These are phyloP conservation scores for Passer montanus DNA, from an alignment of 2,113 vertebrate species.

Conservation along the genomic window DNA sequence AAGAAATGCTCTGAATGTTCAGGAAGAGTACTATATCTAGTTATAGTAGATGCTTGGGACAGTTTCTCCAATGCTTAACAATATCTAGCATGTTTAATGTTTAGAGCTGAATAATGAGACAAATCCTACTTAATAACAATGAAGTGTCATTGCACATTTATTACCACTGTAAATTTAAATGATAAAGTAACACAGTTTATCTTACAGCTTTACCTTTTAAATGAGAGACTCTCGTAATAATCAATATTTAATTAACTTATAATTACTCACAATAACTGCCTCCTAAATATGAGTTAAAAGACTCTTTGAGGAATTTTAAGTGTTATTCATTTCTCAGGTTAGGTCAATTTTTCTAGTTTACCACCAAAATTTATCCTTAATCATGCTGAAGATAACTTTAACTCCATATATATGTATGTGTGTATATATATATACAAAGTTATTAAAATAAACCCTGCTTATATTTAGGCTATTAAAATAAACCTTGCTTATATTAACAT, in stretches of 20 bases:
- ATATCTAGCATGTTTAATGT: constrained; percentile 38
- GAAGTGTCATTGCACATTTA: constrained; percentile 62
- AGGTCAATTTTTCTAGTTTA: constrained; percentile 46
- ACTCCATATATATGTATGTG: too few species aligned
- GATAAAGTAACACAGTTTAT: constrained; percentile 53
- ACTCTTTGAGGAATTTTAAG: constrained; percentile 47
- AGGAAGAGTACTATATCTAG: not conserved
- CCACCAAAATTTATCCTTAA: constrained; percentile 37
- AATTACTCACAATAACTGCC: constrained; percentile 61
- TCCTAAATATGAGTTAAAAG: constrained; percentile 69
- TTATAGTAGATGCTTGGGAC: not conserved
- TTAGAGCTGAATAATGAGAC: constrained; percentile 24
- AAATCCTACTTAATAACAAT: constrained; percentile 62
- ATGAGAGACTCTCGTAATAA: constrained; percentile 58
- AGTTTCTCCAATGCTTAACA: not conserved
- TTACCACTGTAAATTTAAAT: constrained; percentile 65
- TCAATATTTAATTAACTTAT: constrained; percentile 75
- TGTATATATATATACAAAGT: not conserved
- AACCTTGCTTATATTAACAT: not conserved
- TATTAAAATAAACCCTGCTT: not conserved
- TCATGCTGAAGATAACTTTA: not conserved
- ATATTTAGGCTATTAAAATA: not conserved
- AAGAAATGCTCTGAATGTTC: not conserved
- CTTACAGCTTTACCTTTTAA: constrained; percentile 49
- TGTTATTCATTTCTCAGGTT: constrained; percentile 54